Base-by-base conservation (phyloP, 2,113 vertebrate species). In the Verasper variegatus region DNA sequence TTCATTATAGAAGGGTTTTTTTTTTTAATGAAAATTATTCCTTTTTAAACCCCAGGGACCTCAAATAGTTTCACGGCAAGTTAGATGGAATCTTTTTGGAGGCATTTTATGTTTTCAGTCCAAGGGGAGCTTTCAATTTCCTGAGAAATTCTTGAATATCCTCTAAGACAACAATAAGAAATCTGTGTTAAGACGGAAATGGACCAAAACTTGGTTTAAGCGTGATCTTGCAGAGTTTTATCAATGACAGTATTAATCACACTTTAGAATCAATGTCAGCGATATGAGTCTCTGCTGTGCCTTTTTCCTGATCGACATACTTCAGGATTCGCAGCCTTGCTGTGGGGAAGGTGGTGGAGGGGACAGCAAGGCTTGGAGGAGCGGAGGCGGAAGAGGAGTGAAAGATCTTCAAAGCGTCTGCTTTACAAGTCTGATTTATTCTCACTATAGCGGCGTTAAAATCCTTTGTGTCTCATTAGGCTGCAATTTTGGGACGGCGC, bases 401-500 rank as follows among this genome's bases (percentile, higher is more conserved):
- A 87, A 86, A 82, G 74, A 89, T 91, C 88, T 92, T 93, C 91
- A 93, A 93, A 93, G 87, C 69, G 24, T 87, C 83, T 90, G 78
- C 86, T 92, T 86, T 88, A 88, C 87, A 91, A 90, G 90, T 89
- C 86, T 87, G 89, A 90, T 89, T 67, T 79, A 88, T 74, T 88
- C 88, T 84, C 82, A 58, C 60, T 77, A 21, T 77, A 21, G 81
- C 81, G 74, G 89, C 68, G 86, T 89, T 86, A 81, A 89, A 88
- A 86, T 89, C 90, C 89, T 92, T 86, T 92, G 89, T 92, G 88
- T 88, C 90, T 92, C 87, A 90, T 93, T 93, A 92, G 87, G 83
- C 75, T 73, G 74, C 73, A 14, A 82, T 89, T 83, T 89, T 78
- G 63, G 85, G 85, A 89, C 68, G 15, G 20, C 60, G 77, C 77